Evolutionary conservation across 2,888 invertebrate species (phyloP).

Genomic region (Glyphotaelius pellucidus): DNA sequence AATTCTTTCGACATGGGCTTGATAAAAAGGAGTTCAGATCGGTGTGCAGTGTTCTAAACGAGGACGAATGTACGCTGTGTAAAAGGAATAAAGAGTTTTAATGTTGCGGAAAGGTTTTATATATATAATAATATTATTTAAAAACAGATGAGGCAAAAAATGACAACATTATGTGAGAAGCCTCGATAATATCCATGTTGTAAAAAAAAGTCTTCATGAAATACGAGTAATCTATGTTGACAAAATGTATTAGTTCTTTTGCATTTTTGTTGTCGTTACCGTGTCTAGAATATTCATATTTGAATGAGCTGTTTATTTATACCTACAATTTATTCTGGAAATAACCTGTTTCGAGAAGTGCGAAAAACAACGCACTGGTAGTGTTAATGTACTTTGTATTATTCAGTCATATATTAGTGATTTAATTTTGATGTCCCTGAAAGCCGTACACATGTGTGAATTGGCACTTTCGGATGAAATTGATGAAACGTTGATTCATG

Average conservation of each 20-base stretch:
- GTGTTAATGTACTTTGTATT: neutral
- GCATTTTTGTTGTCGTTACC: neutral
- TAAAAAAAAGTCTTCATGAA: too few relatives aligned
- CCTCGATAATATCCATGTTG: too few relatives aligned
- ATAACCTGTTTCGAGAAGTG: neutral
- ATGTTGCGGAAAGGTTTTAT: too few relatives aligned
- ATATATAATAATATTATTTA: too few relatives aligned
- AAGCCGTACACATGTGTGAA: neutral
- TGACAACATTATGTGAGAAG: too few relatives aligned
- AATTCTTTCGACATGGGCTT: too few relatives aligned
- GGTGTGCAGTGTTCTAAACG: too few relatives aligned
- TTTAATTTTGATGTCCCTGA: neutral
- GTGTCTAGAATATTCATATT: neutral
- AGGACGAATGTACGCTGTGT: too few relatives aligned
- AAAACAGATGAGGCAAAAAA: too few relatives aligned
- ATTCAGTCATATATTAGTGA: neutral
- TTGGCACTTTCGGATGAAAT: neutral
- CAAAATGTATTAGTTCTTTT: neutral
- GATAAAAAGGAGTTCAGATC: too few relatives aligned
- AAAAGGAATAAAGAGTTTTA: too few relatives aligned
- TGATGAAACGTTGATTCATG: neutral
- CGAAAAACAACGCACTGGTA: neutral
- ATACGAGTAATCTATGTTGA: neutral
- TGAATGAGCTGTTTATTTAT: neutral
- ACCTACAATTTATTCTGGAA: neutral